Evolutionary conservation across 2,888 invertebrate species (phyloP).

Genomic region (Odontocolon sp.): DNA sequence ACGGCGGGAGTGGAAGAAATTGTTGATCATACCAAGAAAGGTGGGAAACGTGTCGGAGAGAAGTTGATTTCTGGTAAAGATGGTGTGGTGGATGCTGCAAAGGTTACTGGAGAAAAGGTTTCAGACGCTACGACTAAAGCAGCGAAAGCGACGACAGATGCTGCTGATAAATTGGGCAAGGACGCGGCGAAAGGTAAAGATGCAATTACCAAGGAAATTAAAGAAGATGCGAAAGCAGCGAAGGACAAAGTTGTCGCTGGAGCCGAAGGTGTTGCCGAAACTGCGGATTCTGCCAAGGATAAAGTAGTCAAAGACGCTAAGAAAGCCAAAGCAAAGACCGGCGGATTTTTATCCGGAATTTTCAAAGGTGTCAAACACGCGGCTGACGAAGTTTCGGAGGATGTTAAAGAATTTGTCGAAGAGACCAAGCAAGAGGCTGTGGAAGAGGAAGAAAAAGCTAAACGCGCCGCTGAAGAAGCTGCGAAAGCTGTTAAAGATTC

Average conservation of each 20-base stretch:
- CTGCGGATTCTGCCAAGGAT: conserved; percentile 51
- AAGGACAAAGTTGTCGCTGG: conserved; percentile 57
- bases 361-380: conserved; percentile 64
- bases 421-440: conserved; percentile 77
- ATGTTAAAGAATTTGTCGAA: conserved; percentile 81
- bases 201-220: conserved; percentile 48
- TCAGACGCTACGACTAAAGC: conserved; percentile 22
- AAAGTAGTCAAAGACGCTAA: conserved; percentile 62
- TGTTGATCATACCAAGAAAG: conserved; percentile 18
- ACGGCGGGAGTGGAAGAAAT: conserved; percentile 78
- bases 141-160: conserved; percentile 46
- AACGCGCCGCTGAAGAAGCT: conserved; percentile 39
- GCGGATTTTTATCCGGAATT: conserved; percentile 66
- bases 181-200: conserved; percentile 59
- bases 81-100: conserved; percentile 5
- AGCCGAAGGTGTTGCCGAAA: conserved; percentile 42
- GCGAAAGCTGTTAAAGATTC: conserved; percentile 55
- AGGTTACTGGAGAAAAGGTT: conserved; percentile 34
- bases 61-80: conserved; percentile 22
- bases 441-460: conserved; percentile 53
- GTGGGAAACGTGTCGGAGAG: conserved; percentile 34
- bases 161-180: conserved; percentile 42
- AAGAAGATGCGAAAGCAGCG: conserved; percentile 46
- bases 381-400: conserved; percentile 64
- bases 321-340: conserved; percentile 65